These are phyloP conservation scores for Ceyx margarethae DNA, from an alignment of 2,113 vertebrate genomes.

Conservation along the genomic window DNA sequence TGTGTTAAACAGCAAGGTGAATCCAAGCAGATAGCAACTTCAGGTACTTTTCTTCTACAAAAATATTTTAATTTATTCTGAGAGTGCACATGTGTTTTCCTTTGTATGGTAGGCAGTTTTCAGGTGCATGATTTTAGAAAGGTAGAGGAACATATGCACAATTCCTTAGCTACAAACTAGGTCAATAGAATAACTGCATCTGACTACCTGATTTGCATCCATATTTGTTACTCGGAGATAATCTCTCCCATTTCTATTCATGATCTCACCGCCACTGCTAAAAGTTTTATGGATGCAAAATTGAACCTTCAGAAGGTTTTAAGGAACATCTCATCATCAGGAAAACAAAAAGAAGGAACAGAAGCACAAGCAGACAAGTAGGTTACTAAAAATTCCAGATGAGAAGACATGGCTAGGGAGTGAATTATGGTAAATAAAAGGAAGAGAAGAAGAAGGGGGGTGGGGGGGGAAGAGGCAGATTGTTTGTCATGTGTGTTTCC, in stretches of 20 bases:
- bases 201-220: not conserved
- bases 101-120: not conserved
- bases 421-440: not conserved
- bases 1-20: not conserved
- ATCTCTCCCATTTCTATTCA: not conserved
- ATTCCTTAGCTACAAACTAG: not conserved
- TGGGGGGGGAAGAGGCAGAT: not conserved
- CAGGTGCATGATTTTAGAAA: not conserved
- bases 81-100: not conserved
- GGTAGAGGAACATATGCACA: not conserved
- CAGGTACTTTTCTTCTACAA: not conserved
- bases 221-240: not conserved
- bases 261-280: not conserved
- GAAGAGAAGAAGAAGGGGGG: not conserved
- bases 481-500: not conserved
- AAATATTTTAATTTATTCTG: not conserved
- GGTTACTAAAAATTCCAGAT: not conserved
- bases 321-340: not conserved
- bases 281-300: not conserved
- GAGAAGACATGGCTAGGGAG: not conserved
- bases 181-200: conserved; percentile 1
- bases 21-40: not conserved
- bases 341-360: not conserved
- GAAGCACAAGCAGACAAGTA: not conserved
- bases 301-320: not conserved